Percentiles rank a stretch among this genome's conserved stretches.
Evolutionary conservation across 2,797 vertebrate genomes (phyloP).

Genomic region (Oophaga sylvatica): DNA sequence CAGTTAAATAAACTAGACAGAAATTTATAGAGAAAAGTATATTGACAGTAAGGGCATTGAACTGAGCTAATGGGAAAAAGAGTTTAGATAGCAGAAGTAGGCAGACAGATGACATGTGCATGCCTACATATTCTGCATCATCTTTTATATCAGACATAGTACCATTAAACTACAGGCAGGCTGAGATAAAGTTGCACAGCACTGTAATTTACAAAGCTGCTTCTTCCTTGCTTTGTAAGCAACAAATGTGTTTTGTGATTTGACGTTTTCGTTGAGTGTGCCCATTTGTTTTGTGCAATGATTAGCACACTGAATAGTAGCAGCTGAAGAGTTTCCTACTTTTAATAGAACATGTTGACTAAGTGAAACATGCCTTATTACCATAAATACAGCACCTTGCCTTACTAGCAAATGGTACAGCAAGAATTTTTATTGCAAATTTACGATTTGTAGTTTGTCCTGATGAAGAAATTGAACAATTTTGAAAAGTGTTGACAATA

Average conservation of each 20-base stretch:
- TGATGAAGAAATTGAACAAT: too few relatives aligned
- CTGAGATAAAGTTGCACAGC: not conserved
- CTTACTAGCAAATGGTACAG: not conserved
- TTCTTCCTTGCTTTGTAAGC: not conserved
- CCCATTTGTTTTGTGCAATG: not conserved
- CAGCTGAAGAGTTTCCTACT: not conserved
- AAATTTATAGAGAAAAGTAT: conserved; percentile 23
- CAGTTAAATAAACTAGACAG: conserved; percentile 45
- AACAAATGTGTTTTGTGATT: conserved; percentile 18
- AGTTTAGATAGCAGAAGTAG: not conserved
- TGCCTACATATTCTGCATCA: not conserved
- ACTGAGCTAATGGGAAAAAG: conserved; percentile 14
- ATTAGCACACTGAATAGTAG: not conserved
- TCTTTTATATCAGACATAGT: not conserved
- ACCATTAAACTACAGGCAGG: not conserved
- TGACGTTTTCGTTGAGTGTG: conserved; percentile 3
- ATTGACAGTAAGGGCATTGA: conserved; percentile 2
- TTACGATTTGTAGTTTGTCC: too few relatives aligned
- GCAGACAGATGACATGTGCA: conserved; percentile 14
- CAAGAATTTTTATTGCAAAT: not conserved
- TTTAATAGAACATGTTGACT: not conserved
- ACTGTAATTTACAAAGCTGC: not conserved
- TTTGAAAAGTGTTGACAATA: too few relatives aligned
- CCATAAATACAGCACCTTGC: not conserved
- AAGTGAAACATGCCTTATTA: not conserved